Base-by-base conservation (phyloP, 2,113 vertebrate species). In the Austrofundulus limnaeus region DNA sequence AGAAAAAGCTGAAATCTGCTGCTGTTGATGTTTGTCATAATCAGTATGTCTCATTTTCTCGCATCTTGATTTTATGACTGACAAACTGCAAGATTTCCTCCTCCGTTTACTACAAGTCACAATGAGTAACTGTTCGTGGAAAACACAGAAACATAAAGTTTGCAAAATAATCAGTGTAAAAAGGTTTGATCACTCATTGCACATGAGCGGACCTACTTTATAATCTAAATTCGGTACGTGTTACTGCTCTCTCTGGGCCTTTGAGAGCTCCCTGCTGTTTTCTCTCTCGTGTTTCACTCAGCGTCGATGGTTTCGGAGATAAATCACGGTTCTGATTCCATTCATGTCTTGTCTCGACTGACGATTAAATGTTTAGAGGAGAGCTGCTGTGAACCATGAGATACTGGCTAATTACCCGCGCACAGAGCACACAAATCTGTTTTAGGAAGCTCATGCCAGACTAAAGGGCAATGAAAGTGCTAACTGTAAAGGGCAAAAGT, bases 161-260 rank as follows among this genome's bases (percentile, higher is more conserved):
- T 19, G 16, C 8, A 52, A 58, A 75, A 65, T 61, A 70, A 37
- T 16, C 4, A 50, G n/a, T n/a, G n/a, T n/a, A n/a, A n/a, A n/a
- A n/a, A n/a, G n/a, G n/a, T n/a, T n/a, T n/a, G n/a, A n/a, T n/a
- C n/a, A n/a, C n/a, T n/a, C n/a, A n/a, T n/a, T n/a, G 45, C 70
- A 83, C 68, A 88, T 87, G 72, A 85, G 66, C 17, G 24, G 48
- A 59, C 25, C 61, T 66, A 73, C 43, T 83, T 89, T 74, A 84
- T 82, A 61, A 75, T 83, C 72, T 66, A 49, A 86, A 78, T 66
- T 61, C 63, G 66, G 58, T 86, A 77, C 81, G 85, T 78, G 70
- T 78, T 77, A 75, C 63, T 51, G 50, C 28, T 42, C 59, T 80
- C 65, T 62, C 68, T 70, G 75, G 69, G 66, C 63, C 78, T 82